Evolutionary conservation across 92 coral and sea anemone genomes (phyloP).

Genomic region (Parazoanthus swiftii): DNA sequence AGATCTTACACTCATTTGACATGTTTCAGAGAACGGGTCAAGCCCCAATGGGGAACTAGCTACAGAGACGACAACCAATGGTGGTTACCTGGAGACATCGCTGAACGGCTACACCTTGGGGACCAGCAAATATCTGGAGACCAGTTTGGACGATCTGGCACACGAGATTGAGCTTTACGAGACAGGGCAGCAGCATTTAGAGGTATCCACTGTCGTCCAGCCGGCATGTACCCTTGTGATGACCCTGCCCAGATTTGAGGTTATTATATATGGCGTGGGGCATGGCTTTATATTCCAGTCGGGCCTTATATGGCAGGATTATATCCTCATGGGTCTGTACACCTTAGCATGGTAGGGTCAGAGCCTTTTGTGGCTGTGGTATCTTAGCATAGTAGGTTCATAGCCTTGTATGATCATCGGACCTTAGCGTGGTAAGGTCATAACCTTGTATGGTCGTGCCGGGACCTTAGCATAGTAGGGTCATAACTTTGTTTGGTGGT

Average conservation of each 20-base stretch:
- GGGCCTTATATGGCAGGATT: background rate
- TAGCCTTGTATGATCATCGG: too few species aligned
- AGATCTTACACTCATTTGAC: too few species aligned
- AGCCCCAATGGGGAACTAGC: constrained; percentile 48
- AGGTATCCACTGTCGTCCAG: constrained; percentile 29
- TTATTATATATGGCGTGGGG: constrained; percentile 5
- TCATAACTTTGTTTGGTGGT: too few species aligned
- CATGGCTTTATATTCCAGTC: background rate
- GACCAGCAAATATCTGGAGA: constrained; percentile 73
- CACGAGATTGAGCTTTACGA: constrained; percentile 85
- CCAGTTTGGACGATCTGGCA: constrained; percentile 86
- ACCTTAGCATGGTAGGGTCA: background rate
- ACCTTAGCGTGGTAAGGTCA: too few species aligned
- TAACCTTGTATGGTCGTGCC: too few species aligned
- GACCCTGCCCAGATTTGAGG: constrained; percentile 29
- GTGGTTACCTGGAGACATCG: constrained; percentile 30
- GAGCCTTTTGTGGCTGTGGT: background rate
- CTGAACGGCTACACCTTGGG: constrained; percentile 51
- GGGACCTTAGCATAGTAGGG: background rate
- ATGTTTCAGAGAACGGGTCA: constrained; percentile 29
- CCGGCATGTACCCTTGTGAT: constrained; percentile 41
- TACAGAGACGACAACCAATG: constrained; percentile 42
- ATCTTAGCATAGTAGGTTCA: background rate
- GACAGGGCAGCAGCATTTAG: constrained; percentile 43
- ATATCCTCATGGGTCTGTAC: background rate